phyloP scores from a whole-genome alignment of 1,140 invertebrate species.

The Argopecten irradians region DNA sequence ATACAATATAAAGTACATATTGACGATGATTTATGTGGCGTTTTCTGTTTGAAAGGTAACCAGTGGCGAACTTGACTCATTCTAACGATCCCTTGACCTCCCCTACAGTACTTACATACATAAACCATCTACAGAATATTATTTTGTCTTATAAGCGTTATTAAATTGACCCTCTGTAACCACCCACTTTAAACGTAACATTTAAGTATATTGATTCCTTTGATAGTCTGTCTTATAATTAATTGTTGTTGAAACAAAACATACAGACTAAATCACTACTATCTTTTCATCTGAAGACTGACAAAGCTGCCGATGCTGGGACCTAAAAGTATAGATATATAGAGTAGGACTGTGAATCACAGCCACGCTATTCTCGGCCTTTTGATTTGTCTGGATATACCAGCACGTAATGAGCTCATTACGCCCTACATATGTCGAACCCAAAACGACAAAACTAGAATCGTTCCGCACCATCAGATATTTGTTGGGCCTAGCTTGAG shows the following conservation, averaged over 20 bases:
- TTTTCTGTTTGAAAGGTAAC: background rate
- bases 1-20: background rate
- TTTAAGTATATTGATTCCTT: too few species aligned
- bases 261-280: too few species aligned
- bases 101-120: background rate
- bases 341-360: background rate
- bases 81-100: background rate
- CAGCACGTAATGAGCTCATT: slow-evolving; percentile 12
- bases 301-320: background rate
- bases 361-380: background rate
- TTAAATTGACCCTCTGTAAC: background rate
- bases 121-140: background rate
- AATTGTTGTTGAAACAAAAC: too few species aligned
- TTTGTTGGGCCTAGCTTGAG: slow-evolving; percentile 14
- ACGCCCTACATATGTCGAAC: slow-evolving; percentile 14
- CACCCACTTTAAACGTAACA: too few species aligned
- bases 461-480: slow-evolving; percentile 13
- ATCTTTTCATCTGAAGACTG: background rate
- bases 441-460: slow-evolving; percentile 21
- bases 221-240: too few species aligned
- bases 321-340: background rate
- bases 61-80: background rate
- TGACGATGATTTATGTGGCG: background rate
- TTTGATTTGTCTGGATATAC: slow-evolving; percentile 4
- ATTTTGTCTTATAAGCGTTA: background rate